A percentile compares a stretch with the other conserved stretches of the same genome.
phyloP scores from a whole-genome alignment of 2,888 invertebrate species.

The Chymomyza procnemis region DNA sequence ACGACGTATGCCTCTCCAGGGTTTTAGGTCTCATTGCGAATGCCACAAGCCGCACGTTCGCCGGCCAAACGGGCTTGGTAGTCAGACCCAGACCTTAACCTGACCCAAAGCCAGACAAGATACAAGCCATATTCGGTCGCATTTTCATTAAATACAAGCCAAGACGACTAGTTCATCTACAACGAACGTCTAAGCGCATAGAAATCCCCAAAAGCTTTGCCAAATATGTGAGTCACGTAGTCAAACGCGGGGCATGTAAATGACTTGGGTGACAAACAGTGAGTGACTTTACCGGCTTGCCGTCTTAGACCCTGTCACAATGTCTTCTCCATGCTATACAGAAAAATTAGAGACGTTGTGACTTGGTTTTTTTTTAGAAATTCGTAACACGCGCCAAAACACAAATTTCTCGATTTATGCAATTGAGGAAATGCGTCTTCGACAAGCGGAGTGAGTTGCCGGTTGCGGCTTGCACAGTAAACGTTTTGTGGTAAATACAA shows the following conservation, averaged over 20 bases:
- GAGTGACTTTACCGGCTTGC: slow-evolving; percentile 7
- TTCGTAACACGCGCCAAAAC: slow-evolving; percentile 68
- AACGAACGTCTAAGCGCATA: slow-evolving; percentile 19
- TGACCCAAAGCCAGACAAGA: slow-evolving; percentile 26
- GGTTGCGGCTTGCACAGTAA: slow-evolving; percentile 41
- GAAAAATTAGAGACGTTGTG: slow-evolving; percentile 33
- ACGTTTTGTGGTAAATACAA: slow-evolving; percentile 70
- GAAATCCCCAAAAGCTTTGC: slow-evolving; percentile 33
- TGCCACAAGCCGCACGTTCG: background rate
- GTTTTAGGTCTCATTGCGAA: background rate
- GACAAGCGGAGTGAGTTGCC: background rate
- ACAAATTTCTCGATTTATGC: slow-evolving; percentile 73
- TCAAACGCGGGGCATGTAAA: slow-evolving; percentile 63
- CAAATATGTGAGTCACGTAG: slow-evolving; percentile 68
- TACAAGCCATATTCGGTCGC: slow-evolving; percentile 42
- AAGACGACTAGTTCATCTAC: slow-evolving; percentile 28
- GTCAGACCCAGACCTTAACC: background rate
- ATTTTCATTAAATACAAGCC: slow-evolving; percentile 64
- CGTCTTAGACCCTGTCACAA: slow-evolving; percentile 55
- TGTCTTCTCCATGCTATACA: slow-evolving; percentile 45
- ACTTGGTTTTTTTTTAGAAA: slow-evolving; percentile 50
- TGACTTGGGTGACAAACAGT: slow-evolving; percentile 70
- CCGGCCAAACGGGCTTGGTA: background rate
- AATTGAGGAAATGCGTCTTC: slow-evolving; percentile 61
- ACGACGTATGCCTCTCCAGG: background rate